Conservation (phyloP, 1,140 invertebrate genomes). For the Aphis gossypii region DNA sequence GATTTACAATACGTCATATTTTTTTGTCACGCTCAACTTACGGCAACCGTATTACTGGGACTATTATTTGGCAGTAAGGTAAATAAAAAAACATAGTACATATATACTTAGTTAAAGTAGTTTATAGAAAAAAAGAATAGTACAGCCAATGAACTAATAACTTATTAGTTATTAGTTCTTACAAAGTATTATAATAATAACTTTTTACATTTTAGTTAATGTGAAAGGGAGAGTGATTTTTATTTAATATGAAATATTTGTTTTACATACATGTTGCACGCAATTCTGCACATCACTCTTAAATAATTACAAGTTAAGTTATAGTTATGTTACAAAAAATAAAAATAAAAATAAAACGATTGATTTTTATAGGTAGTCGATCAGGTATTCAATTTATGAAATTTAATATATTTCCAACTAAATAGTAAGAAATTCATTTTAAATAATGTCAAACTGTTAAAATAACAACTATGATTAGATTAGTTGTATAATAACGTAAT, state of each 20-base stretch:
- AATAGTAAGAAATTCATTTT: neutral
- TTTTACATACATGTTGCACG: neutral
- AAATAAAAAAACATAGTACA: conserved; percentile 61
- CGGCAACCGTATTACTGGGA: conserved; percentile 87
- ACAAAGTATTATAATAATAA: neutral
- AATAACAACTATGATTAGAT: no score
- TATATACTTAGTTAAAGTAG: neutral
- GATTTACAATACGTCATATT: conserved; percentile 94
- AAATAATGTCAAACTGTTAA: neutral
- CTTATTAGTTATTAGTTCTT: neutral
- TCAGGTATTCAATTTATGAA: neutral
- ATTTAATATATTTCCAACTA: neutral
- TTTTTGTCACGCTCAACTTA: conserved; percentile 94
- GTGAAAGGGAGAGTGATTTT: neutral
- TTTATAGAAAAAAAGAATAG: neutral
- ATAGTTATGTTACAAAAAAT: neutral
- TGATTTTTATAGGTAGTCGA: neutral
- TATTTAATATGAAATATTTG: neutral
- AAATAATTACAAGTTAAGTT: neutral
- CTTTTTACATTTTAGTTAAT: neutral
- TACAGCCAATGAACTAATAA: neutral
- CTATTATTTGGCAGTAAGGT: conserved; percentile 96
- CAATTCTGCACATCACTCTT: neutral
- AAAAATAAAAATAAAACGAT: neutral
- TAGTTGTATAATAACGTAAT: neutral